Percentiles rank a stretch among this genome's conserved stretches.
phyloP scores from a whole-genome alignment of 37 sponge, comb jelly and placozoan genomes.

The Mnemiopsis leidyi region DNA sequence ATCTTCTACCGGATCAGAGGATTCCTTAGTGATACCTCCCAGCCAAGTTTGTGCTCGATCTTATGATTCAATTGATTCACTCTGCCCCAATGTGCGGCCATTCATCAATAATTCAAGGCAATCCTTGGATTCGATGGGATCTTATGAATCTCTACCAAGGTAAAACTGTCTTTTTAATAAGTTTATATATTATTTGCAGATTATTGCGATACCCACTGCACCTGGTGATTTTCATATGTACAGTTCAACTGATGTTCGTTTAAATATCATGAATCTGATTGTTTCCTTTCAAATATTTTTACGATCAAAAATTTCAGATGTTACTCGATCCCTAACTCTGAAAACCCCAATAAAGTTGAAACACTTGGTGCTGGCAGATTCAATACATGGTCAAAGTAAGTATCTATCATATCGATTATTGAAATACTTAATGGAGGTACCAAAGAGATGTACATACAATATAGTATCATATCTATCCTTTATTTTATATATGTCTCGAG shows the following conservation, averaged over 20 bases:
- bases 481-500: no score
- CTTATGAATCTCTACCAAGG: conserved; percentile 39
- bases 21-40: background rate
- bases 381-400: conserved; percentile 61
- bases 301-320: no score
- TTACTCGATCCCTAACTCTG: conserved; percentile 63
- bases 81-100: background rate
- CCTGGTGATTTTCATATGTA: no score
- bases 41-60: conserved; percentile 21
- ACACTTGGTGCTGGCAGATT: background rate
- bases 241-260: no score
- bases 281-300: no score
- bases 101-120: conserved; percentile 36
- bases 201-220: no score
- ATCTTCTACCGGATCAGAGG: conserved; percentile 7
- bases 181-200: no score
- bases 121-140: conserved; percentile 34
- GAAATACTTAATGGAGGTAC: no score
- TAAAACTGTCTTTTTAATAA: background rate
- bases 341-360: background rate
- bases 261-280: no score
- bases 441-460: no score
- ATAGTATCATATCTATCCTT: no score
- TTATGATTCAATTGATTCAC: conserved; percentile 46
- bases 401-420: no score